Percentiles rank a stretch among this genome's conserved stretches.
phyloP scores from a whole-genome alignment of 2,888 invertebrate species.

The Ischnura elegans region DNA sequence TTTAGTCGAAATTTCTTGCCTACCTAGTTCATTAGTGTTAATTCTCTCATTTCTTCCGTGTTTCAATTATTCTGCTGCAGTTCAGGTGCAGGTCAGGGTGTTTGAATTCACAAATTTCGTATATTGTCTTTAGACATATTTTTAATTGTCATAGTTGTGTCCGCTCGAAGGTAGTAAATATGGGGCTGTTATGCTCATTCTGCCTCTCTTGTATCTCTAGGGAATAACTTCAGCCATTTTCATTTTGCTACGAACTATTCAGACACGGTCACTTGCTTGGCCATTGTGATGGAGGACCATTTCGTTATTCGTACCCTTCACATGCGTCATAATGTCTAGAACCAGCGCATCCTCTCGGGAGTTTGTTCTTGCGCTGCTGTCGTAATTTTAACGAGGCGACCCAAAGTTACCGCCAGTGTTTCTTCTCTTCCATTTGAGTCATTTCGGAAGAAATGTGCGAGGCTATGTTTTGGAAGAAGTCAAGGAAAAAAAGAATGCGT shows the following conservation, averaged over 20 bases:
- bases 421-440: background rate
- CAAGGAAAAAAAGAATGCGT: background rate
- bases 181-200: background rate
- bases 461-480: background rate
- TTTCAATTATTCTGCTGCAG: too few species aligned
- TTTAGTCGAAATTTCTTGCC: too few species aligned
- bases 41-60: too few species aligned
- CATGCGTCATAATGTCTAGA: background rate
- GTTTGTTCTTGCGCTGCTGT: background rate
- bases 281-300: background rate
- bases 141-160: too few species aligned
- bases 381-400: slow-evolving; percentile 11
- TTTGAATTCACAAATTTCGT: too few species aligned
- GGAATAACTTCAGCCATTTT: too few species aligned
- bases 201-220: background rate
- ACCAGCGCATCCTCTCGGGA: background rate
- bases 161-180: background rate
- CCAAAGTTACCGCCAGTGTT: background rate
- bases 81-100: too few species aligned
- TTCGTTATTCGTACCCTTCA: background rate
- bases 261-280: background rate
- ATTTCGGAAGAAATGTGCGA: background rate
- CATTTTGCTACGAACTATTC: background rate
- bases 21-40: too few species aligned
- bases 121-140: too few species aligned